phyloP scores from a whole-genome alignment of 2,888 invertebrate species.

The Pristionchus mayeri region DNA sequence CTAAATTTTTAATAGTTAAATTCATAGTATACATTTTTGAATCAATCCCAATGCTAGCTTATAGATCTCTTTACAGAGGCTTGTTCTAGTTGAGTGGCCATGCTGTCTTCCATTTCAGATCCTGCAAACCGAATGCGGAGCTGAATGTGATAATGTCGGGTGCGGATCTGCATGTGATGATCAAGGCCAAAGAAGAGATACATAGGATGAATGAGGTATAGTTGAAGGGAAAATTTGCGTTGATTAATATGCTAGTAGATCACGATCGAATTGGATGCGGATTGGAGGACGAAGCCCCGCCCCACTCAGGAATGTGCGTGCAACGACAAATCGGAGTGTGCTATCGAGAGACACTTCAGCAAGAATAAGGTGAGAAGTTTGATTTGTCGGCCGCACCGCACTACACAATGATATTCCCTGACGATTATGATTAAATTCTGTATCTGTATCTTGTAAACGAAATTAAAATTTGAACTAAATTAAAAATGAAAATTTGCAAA shows the following conservation, averaged over 20 bases:
- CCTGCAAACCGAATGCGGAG: constrained; percentile 53
- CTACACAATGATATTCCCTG: too few relatives aligned
- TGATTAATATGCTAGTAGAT: not conserved
- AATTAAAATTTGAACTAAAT: too few relatives aligned
- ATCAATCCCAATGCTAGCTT: not conserved
- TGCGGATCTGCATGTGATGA: constrained; percentile 35
- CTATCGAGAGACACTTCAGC: not conserved
- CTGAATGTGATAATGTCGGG: constrained; percentile 39
- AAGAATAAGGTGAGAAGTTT: not conserved
- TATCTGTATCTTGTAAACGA: not conserved
- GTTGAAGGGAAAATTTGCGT: too few relatives aligned
- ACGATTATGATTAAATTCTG: too few relatives aligned
- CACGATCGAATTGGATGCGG: not conserved
- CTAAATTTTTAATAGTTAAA: too few relatives aligned
- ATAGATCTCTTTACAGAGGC: not conserved
- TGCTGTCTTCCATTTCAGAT: constrained; percentile 43
- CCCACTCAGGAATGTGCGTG: constrained; percentile 15
- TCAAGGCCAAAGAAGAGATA: not conserved
- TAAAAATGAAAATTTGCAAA: too few relatives aligned
- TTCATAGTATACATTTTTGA: too few relatives aligned
- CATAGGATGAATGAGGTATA: not conserved
- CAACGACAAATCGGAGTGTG: not conserved
- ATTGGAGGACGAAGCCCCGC: not conserved
- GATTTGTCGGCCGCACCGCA: not conserved
- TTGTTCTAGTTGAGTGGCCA: too few relatives aligned